Evolutionary conservation across 2,888 invertebrate species (phyloP).

Genomic region (Pasiphila rectangulata): DNA sequence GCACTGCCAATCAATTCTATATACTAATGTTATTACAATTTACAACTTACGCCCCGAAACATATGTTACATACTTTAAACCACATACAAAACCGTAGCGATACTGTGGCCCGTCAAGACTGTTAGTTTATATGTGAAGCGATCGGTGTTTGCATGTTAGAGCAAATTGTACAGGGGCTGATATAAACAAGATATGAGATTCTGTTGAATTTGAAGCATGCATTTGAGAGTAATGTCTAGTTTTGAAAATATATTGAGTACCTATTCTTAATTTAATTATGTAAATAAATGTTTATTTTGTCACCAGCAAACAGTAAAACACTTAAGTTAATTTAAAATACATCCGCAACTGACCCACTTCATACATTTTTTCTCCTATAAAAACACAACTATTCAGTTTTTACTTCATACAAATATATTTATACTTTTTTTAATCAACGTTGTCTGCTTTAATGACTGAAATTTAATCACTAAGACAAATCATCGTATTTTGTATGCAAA

Average conservation of each 20-base stretch:
- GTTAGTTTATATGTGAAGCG: conserved; percentile 80
- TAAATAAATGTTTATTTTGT: no score
- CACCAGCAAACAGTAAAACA: no score
- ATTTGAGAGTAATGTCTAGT: conserved; percentile 30
- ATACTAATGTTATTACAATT: conserved; percentile 48
- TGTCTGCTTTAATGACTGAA: no score
- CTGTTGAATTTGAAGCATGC: conserved; percentile 52
- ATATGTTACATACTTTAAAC: conserved; percentile 77
- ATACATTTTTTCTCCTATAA: no score
- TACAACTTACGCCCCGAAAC: conserved; percentile 67
- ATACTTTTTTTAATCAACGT: no score
- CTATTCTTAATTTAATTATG: no score
- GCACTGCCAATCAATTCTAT: conserved; percentile 74
- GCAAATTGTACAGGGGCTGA: conserved; percentile 76
- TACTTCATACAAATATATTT: no score
- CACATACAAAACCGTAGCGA: conserved; percentile 78
- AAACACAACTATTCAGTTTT: no score
- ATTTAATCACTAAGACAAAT: no score
- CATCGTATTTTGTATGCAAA: no score
- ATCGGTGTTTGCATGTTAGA: conserved; percentile 82
- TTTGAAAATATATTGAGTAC: neutral
- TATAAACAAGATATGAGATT: conserved; percentile 29
- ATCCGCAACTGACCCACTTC: no score
- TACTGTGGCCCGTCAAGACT: conserved; percentile 76
- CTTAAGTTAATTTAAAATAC: no score